Evolutionary conservation across 2,888 invertebrate species (phyloP), one percentile per base, ranked within the genome.

Genomic region (Epistrophe eligans): DNA sequence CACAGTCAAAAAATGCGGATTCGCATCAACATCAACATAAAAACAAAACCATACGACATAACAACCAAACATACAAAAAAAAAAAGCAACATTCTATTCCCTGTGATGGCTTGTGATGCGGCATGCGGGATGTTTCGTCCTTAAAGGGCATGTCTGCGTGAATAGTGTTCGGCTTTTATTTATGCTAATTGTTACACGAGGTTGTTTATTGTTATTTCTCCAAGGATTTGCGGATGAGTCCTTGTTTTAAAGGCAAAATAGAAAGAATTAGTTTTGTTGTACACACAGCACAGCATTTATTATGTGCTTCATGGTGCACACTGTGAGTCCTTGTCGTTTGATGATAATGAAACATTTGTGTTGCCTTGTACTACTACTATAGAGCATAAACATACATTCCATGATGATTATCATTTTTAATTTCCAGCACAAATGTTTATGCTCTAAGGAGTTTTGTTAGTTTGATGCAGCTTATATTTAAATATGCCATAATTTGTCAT

Each of bases 161-260:
- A 82, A 79, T 72, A 66, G 50, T 74, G 72, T 76, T 40, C 58
- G 76, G 66, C 66, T 87, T 74, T 87, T 79, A 87, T 83, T 87
- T 87, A 87, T 87, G 87, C 66, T 72, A 87, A 83, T 87, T 87
- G 83, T 76, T 79, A 83, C 66, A 79, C 64, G 83, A 87, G 83
- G 83, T 71, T 83, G 76, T 82, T 83, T 79, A 83, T 87, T 87
- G 87, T 83, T 87, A 77, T 82, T 70, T 70, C 15, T 70, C 52
- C 81, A 85, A 85, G 85, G 85, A 71, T 82, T 74, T 81, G 67
- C 62, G 70, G 58, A 64, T 71, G 62, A 58, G 70, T 83, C 83
- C 73, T 79, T 79, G 83, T 79, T 50, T 40, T 24, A 6, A 58
- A 79, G 60, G 74, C 60, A 67, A 73, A 67, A 83, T 77, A 70